Evolutionary conservation across 2,888 invertebrate species (phyloP), one percentile per base, ranked within the genome.

Genomic region (Tetrapedia diversipes): DNA sequence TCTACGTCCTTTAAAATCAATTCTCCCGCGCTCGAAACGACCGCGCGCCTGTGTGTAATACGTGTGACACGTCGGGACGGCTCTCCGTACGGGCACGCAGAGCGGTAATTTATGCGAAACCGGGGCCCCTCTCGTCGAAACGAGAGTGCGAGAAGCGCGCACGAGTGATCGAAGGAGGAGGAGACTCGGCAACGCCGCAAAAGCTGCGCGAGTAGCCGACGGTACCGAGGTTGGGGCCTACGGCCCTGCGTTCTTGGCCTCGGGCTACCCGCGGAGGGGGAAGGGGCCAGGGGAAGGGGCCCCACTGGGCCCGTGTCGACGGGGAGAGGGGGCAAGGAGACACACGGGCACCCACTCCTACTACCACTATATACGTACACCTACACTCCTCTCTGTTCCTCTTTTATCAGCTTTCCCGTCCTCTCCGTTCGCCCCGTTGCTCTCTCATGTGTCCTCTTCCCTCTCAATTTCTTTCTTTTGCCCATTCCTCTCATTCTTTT

Each of bases 121-220:
- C 65, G 75, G 82, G 71, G 45, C 77, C 81, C 74, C 72, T 76
- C 54, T 80, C 76, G 75, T 67, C 70, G 75, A 79, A 73, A 78
- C 67, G 74, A 71, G 73, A 77, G 77, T 65, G 78, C 75, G 77
- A 75, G 63, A 49, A 27, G 39, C n/a, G 43, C 43, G 56, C 70
- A 68, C 29, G 24, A 61, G 69, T 45, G 65, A 80, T 74, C 73
- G 67, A 63, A 70, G 69, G 84, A 81, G 72, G 85, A n/a, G n/a
- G n/a, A n/a, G n/a, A 86, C 79, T 77, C 85, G 89, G 89, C 89
- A 90, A 90, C 90, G 81, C 80, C 85, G 90, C 89, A 85, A 84
- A 83, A 80, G 82, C 79, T 70, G 77, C 79, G 81, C 79, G 81
- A 84, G 81, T 79, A 83, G 82, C 81, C 79, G 77, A 53, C 78